phyloP scores from a whole-genome alignment of 2,797 vertebrate genomes.

The Tragopan temminckii region DNA sequence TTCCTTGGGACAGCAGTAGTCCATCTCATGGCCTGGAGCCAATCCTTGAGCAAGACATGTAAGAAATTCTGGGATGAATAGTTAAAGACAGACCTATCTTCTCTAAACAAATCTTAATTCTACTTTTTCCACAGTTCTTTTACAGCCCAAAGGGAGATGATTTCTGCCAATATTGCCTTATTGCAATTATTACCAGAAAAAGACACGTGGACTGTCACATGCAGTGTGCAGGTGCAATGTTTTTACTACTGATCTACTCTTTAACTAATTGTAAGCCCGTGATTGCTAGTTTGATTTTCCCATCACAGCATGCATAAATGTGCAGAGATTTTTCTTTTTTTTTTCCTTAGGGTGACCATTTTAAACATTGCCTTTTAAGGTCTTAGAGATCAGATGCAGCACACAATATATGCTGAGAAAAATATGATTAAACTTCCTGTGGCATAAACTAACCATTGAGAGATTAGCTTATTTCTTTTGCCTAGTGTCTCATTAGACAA shows the following conservation, averaged over 20 bases:
- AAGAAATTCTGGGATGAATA: not conserved
- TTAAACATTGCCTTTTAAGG: slow-evolving; percentile 53
- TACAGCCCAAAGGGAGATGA: not conserved
- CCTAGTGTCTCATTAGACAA: not conserved
- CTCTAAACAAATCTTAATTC: not conserved
- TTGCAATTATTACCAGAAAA: not conserved
- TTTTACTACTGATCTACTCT: not conserved
- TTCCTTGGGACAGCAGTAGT: not conserved
- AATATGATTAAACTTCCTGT: slow-evolving; percentile 63
- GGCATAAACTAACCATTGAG: slow-evolving; percentile 5
- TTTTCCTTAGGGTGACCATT: not conserved
- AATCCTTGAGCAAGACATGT: not conserved
- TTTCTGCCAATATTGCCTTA: not conserved
- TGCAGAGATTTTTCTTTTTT: not conserved
- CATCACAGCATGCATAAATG: not conserved
- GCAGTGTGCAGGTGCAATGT: not conserved
- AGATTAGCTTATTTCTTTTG: not conserved
- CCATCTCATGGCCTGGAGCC: not conserved
- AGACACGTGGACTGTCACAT: not conserved
- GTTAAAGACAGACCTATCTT: not conserved
- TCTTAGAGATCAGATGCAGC: slow-evolving; percentile 16
- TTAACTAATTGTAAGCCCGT: not conserved
- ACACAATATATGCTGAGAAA: slow-evolving; percentile 30
- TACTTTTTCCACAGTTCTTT: not conserved
- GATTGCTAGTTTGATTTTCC: not conserved